These are phyloP conservation scores for Ibidorhyncha struthersii DNA, from an alignment of 2,113 vertebrate species.

Conservation along the genomic window DNA sequence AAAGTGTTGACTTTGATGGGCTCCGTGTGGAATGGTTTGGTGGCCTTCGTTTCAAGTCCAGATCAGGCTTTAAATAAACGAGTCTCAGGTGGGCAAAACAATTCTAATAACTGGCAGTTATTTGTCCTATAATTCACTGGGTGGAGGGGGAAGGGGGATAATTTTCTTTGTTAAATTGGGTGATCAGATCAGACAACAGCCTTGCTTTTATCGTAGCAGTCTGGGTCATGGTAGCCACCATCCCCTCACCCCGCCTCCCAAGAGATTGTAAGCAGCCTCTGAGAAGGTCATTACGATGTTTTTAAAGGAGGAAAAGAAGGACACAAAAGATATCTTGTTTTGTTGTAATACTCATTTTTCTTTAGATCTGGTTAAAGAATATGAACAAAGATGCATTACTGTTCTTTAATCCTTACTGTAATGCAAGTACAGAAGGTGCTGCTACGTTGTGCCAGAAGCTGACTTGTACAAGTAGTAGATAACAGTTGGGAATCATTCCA, in stretches of 20 bases:
- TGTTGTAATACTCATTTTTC: not conserved
- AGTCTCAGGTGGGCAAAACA: not conserved
- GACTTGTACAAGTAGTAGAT: not conserved
- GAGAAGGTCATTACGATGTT: not conserved
- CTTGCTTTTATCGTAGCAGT: not conserved
- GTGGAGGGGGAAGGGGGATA: not conserved
- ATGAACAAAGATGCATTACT: not conserved
- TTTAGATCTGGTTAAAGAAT: not conserved
- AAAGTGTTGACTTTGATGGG: not conserved
- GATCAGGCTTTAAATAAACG: not conserved
- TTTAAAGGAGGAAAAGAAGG: not conserved
- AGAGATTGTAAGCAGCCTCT: not conserved
- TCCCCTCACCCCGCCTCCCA: not conserved
- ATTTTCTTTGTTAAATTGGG: not conserved
- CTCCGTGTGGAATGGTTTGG: not conserved
- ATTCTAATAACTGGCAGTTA: not conserved
- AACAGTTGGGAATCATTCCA: not conserved
- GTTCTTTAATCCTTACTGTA: not conserved
- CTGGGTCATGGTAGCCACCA: not conserved
- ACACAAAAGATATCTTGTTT: not conserved
- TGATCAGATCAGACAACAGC: not conserved
- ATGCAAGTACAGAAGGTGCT: not conserved
- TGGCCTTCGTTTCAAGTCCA: not conserved
- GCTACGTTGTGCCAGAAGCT: not conserved
- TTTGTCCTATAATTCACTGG: not conserved